phyloP scores from a whole-genome alignment of 2,888 invertebrate species.

The Prosopocoilus inquinatus region DNA sequence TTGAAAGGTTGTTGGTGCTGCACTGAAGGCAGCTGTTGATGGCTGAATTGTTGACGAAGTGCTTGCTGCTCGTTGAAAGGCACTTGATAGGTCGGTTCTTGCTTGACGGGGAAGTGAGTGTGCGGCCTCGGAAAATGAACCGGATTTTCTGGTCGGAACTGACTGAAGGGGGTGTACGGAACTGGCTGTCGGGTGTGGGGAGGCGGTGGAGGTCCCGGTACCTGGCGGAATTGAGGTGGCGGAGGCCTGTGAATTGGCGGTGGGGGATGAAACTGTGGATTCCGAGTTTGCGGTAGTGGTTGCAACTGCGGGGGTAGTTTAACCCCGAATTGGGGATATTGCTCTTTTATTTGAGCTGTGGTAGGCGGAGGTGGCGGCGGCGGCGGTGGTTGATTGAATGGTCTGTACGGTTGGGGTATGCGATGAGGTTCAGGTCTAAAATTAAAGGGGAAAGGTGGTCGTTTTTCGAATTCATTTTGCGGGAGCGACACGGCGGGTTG shows the following conservation, averaged over 20 bases:
- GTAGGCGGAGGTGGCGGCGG: constrained; percentile 39
- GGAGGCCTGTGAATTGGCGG: constrained; percentile 8
- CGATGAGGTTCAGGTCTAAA: constrained; percentile 19
- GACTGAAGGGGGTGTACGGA: constrained; percentile 43
- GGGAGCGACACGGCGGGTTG: constrained; percentile 60
- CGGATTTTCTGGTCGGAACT: constrained; percentile 29
- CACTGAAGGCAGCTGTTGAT: constrained; percentile 38
- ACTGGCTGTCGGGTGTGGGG: constrained; percentile 39
- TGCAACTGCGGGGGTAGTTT: constrained; percentile 14
- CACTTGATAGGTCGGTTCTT: constrained; percentile 31
- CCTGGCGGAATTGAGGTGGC: constrained; percentile 25
- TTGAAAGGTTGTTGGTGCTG: no score
- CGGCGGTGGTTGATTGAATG: constrained; percentile 52
- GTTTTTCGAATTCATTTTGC: constrained; percentile 17
- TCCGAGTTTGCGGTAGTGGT: constrained; percentile 16
- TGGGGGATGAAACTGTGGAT: constrained; percentile 10
- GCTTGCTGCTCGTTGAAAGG: not conserved
- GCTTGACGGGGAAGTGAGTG: constrained; percentile 49
- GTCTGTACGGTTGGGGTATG: constrained; percentile 57
- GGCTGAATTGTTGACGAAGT: constrained; percentile 29
- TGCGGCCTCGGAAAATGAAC: constrained; percentile 51
- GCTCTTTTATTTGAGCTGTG: not conserved
- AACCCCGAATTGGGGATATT: constrained; percentile 19
- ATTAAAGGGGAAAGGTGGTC: not conserved
- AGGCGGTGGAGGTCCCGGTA: constrained; percentile 9